Base-by-base conservation (phyloP, 1,140 invertebrate species). In the Harpegnathos saltator region DNA sequence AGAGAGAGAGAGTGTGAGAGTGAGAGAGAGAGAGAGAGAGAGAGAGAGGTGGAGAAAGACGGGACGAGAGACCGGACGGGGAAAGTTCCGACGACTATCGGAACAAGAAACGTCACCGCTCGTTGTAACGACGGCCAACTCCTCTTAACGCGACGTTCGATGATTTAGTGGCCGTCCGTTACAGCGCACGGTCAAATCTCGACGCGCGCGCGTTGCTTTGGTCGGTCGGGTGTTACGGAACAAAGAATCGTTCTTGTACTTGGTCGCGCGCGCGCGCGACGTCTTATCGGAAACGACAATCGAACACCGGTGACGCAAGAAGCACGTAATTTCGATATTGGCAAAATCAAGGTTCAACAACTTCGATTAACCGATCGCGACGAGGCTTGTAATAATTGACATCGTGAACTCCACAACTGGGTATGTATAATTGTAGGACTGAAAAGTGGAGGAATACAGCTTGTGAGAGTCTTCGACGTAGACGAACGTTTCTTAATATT, bases 231-330 rank as follows among this genome's bases (percentile, higher is more conserved):
- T 29, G 63, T 59, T 38, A 33, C 61, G 22, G 75, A 71, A 80
- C 75, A 80, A 80, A 71, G 75, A 80, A 80, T 80, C 54, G 69
- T 80, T 80, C 65, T 80, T 80, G 75, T 69, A 80, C 65, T 69
- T 12, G 63, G 50, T 38, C 63, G 48, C 75, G 75, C 33, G 63
- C 63, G 48, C 75, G 75, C 33, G 63, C 63, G 50, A 78, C 63
- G 17, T 78, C 63, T 58, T 69, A 80, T 44, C 48, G 33, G 33
- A 71, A 44, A 38, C 38, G 65, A 71, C 75, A 80, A 71, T 80
- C 65, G 75, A 80, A 80, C 26, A 15, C 26, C 50, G n/a, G n/a
- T 24, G 19, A 44, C 12, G 65, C 52, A 80, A 80, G 65, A 69
- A 80, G 52, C 14, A 29, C 65, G 29, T 19, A 17, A n/a, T 63